These are phyloP conservation scores for Drosophila cognata DNA, from an alignment of 2,888 invertebrate species.

Conservation along the genomic window DNA sequence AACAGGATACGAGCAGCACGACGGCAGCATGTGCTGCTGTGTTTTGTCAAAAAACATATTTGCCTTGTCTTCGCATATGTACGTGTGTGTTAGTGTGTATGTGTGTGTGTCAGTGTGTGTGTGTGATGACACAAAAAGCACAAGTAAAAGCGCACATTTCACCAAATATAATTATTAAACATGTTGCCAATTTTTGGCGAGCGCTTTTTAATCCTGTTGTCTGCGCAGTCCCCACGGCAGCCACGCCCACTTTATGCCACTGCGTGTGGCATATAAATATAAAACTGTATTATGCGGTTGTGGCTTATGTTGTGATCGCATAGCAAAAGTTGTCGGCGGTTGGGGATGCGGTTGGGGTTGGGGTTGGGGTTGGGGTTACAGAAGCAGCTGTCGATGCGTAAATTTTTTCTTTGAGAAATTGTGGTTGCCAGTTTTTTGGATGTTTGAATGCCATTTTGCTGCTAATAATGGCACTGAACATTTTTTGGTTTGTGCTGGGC, in stretches of 20 bases:
- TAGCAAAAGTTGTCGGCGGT: constrained; percentile 38
- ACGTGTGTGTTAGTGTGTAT: constrained; percentile 6
- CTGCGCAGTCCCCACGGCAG: constrained; percentile 61
- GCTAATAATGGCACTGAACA: constrained; percentile 12
- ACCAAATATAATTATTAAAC: constrained; percentile 80
- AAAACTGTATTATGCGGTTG: constrained; percentile 78
- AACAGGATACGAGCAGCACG: constrained; percentile 26
- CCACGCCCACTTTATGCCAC: constrained; percentile 30
- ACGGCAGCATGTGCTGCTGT: constrained; percentile 74
- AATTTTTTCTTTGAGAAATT: constrained; percentile 14
- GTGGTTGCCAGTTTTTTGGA: constrained; percentile 22
- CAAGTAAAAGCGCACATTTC: constrained; percentile 74
- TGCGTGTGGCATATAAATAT: constrained; percentile 63
- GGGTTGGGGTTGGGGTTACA: background rate
- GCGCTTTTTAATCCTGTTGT: constrained; percentile 80
- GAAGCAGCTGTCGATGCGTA: constrained; percentile 17
- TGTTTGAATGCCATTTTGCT: constrained; percentile 1
- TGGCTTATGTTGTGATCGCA: constrained; percentile 74
- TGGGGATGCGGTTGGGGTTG: constrained; percentile 7
- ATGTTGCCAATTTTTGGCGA: constrained; percentile 78
- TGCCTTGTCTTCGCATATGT: constrained; percentile 62
- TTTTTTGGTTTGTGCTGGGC: constrained; percentile 5
- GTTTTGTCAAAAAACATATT: constrained; percentile 79
- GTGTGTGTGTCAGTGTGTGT: constrained; percentile 18
- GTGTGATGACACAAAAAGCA: constrained; percentile 60